Evolutionary conservation across 2,888 invertebrate species (phyloP), one percentile per base, ranked within the genome.

Genomic region (Zygaena filipendulae): DNA sequence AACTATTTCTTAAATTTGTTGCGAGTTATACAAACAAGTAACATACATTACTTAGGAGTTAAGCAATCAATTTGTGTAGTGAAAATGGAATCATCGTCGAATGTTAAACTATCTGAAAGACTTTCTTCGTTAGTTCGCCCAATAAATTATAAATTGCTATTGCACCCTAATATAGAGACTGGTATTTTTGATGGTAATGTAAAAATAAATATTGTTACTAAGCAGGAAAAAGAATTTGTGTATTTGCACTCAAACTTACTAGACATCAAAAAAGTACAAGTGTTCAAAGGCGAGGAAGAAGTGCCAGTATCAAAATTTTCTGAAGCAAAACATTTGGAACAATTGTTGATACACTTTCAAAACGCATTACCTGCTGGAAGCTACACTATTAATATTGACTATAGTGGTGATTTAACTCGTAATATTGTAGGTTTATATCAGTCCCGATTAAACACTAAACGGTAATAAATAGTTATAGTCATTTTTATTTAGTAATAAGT

Each of bases 371-470:
- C 29, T 20, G 33, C 59, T 4, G 80, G 77, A 2, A 63, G 61
- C 29, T 86, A 86, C 49, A 60, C 64, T 8, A 52, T 90, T 8
- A 51, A 61, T 21, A 77, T 91, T 23, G 61, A 83, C 19, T 92
- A 87, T 48, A 61, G 66, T 35, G 91, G 91, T 0, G 79, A 80
- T 36, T 72, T 90, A 52, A 83, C 81, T 13, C 77, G 83, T 36
- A 84, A 85, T 39, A 87, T 90, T 47, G 85, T 88, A 30, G 91
- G 91, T 3, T 81, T 91, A 30, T 92, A 91, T 56, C 82, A 82
- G 40, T 90, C 90, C 33, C 77, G 70, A 4, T 86, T 91, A 38
- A 67, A 59, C 26, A 63, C 79, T 47, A 49, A 64, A 34, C 79
- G 82, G 86, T 75, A 57, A 35, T 23, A 25, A 24, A 10, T n/a